Evolutionary conservation across 1,140 invertebrate species (phyloP), one percentile per base, ranked within the genome.

Genomic region (Capitella teleta): DNA sequence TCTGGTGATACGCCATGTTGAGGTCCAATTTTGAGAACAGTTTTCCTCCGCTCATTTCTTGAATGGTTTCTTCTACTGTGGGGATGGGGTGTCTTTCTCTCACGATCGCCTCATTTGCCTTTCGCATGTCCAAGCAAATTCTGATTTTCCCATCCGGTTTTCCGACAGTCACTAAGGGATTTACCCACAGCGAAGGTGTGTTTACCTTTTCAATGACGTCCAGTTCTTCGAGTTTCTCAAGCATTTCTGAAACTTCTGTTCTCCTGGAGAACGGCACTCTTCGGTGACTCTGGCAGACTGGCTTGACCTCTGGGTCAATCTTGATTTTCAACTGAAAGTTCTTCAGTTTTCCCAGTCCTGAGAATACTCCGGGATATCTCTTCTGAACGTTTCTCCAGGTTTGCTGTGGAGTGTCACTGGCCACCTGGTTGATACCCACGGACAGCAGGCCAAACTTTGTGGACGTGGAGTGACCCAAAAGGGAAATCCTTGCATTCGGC

Each of bases 1-100:
- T 43, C 45, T 61, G 58, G n/a, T 38, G 52, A 28, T 51, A 59
- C 21, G 58, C 59, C 34, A 38, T 16, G 24, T 49, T 53, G 10
- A 51, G 21, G 38, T 59, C 59, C 18, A 61, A 42, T 24, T 53
- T 58, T 12, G 42, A 44, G 26, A 55, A 58, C 21, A 40, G 18
- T 0, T 24, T 38, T 2, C 19, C 37, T 14, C 37, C 44, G 2
- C 19, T 18, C 19, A 53, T 48, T 48, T 53, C 43, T 1, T 37
- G 36, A 19, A 49, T 18, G 6, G 30, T 47, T 38, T 53, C 45
- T 28, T 53, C 51, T 3, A 49, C 23, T 32, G 51, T 53, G 8
- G 21, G 51, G 2, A 53, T 32, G 14, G 51, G 51, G n/a, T 48
- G 32, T 10, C 28, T 18, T 28, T 53, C 51, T 21, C 51, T 47